These are phyloP conservation scores for Hippoglossus hippoglossus DNA, from an alignment of 2,797 vertebrate genomes.

Conservation along the genomic window DNA sequence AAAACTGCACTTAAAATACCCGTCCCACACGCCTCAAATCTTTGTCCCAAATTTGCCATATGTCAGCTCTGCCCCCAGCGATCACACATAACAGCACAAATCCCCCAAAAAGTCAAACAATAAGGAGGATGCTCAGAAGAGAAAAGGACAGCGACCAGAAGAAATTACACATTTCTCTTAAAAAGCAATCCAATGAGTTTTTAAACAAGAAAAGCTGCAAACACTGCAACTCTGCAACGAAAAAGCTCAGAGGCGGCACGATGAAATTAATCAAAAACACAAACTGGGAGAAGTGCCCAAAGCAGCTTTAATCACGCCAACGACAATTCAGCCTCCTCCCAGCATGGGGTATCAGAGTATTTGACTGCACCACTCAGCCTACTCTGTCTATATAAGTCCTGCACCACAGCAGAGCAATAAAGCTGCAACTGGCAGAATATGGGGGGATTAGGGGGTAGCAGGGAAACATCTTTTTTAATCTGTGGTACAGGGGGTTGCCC, in stretches of 20 bases:
- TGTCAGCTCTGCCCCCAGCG: constrained; percentile 62
- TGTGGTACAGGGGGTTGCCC: constrained; percentile 58
- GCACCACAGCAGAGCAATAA: constrained; percentile 58
- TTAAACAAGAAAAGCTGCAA: constrained; percentile 59
- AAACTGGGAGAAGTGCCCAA: constrained; percentile 68
- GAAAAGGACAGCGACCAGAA: not conserved
- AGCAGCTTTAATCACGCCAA: constrained; percentile 65
- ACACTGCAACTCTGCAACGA: constrained; percentile 42
- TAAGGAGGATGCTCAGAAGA: constrained; percentile 20
- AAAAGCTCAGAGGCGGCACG: constrained; percentile 56
- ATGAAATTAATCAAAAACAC: constrained; percentile 74
- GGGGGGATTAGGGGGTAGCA: constrained; percentile 63
- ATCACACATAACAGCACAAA: constrained; percentile 25
- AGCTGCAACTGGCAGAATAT: constrained; percentile 61
- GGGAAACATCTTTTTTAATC: constrained; percentile 68
- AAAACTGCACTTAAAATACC: constrained; percentile 36
- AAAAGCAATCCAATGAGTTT: constrained; percentile 44
- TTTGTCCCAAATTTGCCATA: constrained; percentile 70
- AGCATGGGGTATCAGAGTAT: constrained; percentile 46
- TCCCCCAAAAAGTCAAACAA: constrained; percentile 44
- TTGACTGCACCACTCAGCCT: constrained; percentile 34
- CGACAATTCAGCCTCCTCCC: constrained; percentile 49
- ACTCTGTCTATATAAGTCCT: constrained; percentile 33
- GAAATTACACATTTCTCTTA: constrained; percentile 37
- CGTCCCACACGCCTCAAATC: constrained; percentile 44